Percentiles rank a stretch among this genome's conserved stretches.
Evolutionary conservation across 23 tunicate genomes (phyloP).

Genomic region (Phallusia fumigata): DNA sequence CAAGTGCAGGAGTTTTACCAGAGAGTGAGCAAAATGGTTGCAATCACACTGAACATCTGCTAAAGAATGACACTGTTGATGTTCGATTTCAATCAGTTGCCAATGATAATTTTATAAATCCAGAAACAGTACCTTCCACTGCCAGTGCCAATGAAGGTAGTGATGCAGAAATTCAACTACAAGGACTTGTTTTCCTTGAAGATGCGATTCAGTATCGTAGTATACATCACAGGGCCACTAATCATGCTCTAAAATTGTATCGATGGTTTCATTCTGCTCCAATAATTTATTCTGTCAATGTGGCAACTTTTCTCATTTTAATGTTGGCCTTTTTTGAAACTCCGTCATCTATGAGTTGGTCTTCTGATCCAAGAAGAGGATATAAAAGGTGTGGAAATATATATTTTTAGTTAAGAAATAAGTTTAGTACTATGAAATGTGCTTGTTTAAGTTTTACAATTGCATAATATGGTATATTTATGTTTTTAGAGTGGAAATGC

Average conservation of each 20-base stretch:
- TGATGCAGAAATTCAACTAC: constrained; percentile 30
- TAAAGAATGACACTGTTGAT: not conserved
- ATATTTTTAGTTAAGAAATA: not conserved
- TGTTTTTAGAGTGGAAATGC: constrained; percentile 45
- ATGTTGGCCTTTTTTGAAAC: constrained; percentile 78
- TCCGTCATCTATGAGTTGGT: constrained; percentile 81
- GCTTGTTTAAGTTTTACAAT: not conserved
- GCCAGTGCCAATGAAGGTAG: not conserved
- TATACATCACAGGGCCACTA: constrained; percentile 74
- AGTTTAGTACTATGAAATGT: no score
- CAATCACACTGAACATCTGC: not conserved
- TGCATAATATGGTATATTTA: no score
- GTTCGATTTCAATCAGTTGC: not conserved
- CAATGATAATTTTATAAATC: not conserved
- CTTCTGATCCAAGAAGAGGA: constrained; percentile 84
- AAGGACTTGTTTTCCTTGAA: constrained; percentile 81
- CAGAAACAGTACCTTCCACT: not conserved
- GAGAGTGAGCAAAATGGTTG: not conserved
- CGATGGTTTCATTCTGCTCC: constrained; percentile 81
- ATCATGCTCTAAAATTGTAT: constrained; percentile 58
- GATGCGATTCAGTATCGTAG: constrained; percentile 88
- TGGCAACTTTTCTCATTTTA: constrained; percentile 60
- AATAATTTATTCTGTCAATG: constrained; percentile 42
- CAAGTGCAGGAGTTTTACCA: not conserved
- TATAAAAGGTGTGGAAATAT: constrained; percentile 50